Evolutionary conservation across 2,888 invertebrate genomes (phyloP), one percentile per base, ranked within the genome.

Genomic region (Allophyes oxyacanthae): DNA sequence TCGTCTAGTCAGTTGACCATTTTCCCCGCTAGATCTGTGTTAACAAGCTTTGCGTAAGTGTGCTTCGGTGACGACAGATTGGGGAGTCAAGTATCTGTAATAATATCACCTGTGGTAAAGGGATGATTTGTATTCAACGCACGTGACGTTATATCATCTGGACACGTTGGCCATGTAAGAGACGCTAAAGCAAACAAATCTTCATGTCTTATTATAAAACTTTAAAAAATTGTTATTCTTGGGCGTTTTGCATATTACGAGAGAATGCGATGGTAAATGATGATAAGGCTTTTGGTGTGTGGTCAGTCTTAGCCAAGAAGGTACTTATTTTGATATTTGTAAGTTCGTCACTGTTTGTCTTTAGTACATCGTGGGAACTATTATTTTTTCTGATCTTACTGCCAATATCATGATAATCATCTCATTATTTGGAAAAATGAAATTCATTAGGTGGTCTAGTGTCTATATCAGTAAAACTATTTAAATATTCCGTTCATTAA

Each of bases 101-200:
- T 30, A 20, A 6, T 26, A 6, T 6, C n/a, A 30, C 10, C 32
- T 20, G 44, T 37, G 10, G 42, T 67, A 76, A 77, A 72, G 64
- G 67, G 60, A 70, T 67, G 61, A 77, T 81, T 78, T 79, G 76
- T 81, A 83, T 82, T 78, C 82, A 49, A 64, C 64, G 43, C 58
- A 42, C 61, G 63, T 54, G 7, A 45, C 55, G 41, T 54, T 76
- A 62, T 76, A 62, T 65, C 73, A 76, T 65, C 56, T 64, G 62
- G 20, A 52, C 51, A 49, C 56, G 43, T 33, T 66, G 60, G 43
- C 48, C 56, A 52, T 45, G 50, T 43, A 45, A 43, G 13, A 56
- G 52, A 62, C 54, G 60, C 34, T 55, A 56, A 3, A 52, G n/a
- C 50, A 61, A 61, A 72, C 70, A 70, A 72, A 75, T 72, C 69